Base-by-base conservation (phyloP, 2,797 vertebrate species). In the Hemibagrus guttatus region DNA sequence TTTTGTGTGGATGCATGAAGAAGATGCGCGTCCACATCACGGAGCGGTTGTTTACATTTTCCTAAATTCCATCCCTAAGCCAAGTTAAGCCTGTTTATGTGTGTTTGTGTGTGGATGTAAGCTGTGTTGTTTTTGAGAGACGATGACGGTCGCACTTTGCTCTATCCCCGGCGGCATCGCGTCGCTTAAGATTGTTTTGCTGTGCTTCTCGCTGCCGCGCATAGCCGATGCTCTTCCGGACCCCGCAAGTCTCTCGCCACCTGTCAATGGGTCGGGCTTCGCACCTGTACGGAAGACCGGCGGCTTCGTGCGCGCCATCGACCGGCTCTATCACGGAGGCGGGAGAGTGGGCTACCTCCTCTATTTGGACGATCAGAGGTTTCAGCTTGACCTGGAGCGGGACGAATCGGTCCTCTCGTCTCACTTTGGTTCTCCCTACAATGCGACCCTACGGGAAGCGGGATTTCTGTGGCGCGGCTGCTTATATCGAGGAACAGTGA, bases 311-410 rank as follows among this genome's bases (percentile, higher is more conserved):
- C 95, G 93, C 90, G 95, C 94, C 87, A 92, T 99, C 85, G 97
- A 98, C 90, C 96, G 95, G 92, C 96, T 98, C 88, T 98, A 98
- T 91, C 94, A 96, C 81, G 97, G 96, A 12, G 97, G 97, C 28
- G 98, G 97, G 81, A 97, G 95, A 94, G 97, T 93, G 91, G 97
- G 97, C 59, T 99, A 97, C 93, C 95, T 98, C 35, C 72, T 98
- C 46, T 97, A 98, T 93, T 93, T 96, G 88, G 96, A 96, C 68
- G 96, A 95, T 49, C 94, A 92, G 91, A 95, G 96, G 81, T 98
- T 99, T 88, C 96, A 97, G 80, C 91, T 98, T 91, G 98, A 98
- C 93, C 93, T 99, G 96, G 97, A 99, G 92, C 93, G 96, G 86
- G 98, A 98, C 85, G 96, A 94, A 74, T 92, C 95, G 74, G 90